A percentile compares a stretch with the other conserved stretches of the same genome.
phyloP scores from a whole-genome alignment of 2,888 invertebrate species.

The Tethea ocularis region DNA sequence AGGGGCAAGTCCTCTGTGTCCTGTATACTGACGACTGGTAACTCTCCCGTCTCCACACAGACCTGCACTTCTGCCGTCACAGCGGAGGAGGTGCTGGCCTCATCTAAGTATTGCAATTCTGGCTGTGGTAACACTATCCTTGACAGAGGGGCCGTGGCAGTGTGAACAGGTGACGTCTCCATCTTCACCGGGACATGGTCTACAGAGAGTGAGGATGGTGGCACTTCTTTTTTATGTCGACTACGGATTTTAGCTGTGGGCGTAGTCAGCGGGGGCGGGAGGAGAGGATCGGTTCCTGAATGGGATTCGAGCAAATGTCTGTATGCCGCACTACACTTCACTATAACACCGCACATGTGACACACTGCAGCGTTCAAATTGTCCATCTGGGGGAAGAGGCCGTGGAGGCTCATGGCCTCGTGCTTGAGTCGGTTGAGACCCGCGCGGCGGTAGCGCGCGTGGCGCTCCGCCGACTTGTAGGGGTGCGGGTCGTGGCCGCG shows the following conservation, averaged over 20 bases:
- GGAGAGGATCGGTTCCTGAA: constrained; percentile 65
- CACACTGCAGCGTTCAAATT: constrained; percentile 90
- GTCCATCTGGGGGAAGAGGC: constrained; percentile 90
- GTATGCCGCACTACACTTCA: constrained; percentile 91
- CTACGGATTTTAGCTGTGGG: constrained; percentile 58
- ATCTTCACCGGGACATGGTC: constrained; percentile 64
- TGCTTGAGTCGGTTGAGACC: constrained; percentile 80
- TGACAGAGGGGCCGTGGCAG: constrained; percentile 67
- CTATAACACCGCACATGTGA: constrained; percentile 89
- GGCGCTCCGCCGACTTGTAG: constrained; percentile 57
- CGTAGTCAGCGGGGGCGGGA: constrained; percentile 74
- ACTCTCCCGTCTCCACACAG: constrained; percentile 73
- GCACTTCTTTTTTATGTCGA: constrained; percentile 73
- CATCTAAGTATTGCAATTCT: constrained; percentile 68
- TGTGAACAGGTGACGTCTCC: constrained; percentile 65
- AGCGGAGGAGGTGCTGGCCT: constrained; percentile 59
- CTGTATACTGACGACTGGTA: constrained; percentile 81
- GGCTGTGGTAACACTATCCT: constrained; percentile 72
- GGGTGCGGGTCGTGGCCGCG: constrained; percentile 58
- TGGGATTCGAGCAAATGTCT: constrained; percentile 87
- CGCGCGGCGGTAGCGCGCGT: constrained; percentile 61
- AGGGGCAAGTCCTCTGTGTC: constrained; percentile 78
- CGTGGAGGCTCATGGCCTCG: constrained; percentile 89
- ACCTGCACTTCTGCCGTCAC: constrained; percentile 72
- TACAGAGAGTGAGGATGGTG: constrained; percentile 60